phyloP scores from a whole-genome alignment of 2,113 vertebrate species.

The Erythrocercus mccallii region DNA sequence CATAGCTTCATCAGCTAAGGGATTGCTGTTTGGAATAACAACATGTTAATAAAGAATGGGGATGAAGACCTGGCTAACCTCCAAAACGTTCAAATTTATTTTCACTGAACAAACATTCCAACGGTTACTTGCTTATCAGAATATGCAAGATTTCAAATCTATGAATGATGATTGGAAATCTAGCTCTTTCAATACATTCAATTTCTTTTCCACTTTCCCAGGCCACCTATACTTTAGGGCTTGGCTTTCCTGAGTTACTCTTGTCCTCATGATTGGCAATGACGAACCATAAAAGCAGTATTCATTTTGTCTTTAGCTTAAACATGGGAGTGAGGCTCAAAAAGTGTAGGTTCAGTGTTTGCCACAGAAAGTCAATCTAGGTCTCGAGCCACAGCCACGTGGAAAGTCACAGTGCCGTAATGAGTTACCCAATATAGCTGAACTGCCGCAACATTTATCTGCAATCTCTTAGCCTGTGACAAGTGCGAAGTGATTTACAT shows the following conservation, averaged over 20 bases:
- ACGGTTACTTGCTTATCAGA: background rate
- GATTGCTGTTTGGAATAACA: background rate
- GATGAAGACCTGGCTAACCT: background rate
- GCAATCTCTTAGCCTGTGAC: conserved; percentile 37
- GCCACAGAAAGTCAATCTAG: background rate
- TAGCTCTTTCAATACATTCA: background rate
- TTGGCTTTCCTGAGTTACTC: background rate
- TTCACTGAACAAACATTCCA: background rate
- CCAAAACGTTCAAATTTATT: background rate
- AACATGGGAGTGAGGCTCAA: background rate
- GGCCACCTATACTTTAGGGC: fast-evolving
- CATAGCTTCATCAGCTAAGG: background rate
- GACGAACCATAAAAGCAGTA: background rate
- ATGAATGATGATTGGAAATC: background rate
- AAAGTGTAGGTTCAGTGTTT: background rate
- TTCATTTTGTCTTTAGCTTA: background rate
- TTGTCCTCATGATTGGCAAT: background rate
- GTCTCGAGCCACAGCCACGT: background rate
- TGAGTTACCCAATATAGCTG: conserved; percentile 29
- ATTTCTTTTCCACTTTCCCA: fast-evolving
- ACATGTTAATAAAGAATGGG: background rate
- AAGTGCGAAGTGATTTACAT: conserved; percentile 48
- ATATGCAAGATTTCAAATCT: background rate
- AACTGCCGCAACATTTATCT: background rate
- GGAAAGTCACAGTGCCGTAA: background rate